Conservation (phyloP, 2,113 vertebrate genomes). For the Sinocyclocheilus anshuiensis region DNA sequence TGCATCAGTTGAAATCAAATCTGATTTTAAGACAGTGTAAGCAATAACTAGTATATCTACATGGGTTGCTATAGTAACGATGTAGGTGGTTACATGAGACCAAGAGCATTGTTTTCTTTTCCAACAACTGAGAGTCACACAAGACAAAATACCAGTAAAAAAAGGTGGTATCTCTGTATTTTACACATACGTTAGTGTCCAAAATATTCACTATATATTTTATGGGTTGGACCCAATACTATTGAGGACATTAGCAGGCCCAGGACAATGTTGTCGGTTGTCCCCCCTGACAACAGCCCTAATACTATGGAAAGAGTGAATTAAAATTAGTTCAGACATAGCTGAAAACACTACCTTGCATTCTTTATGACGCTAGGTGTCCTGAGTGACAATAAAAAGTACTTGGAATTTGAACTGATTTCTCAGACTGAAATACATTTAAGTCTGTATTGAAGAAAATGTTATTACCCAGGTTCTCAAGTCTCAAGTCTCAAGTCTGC, state of each 20-base stretch:
- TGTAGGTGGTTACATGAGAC: not conserved
- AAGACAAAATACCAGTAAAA: not conserved
- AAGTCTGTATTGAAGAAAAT: not conserved
- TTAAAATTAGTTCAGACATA: not conserved
- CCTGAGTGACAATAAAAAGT: not conserved
- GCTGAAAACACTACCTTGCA: not conserved
- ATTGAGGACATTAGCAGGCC: not conserved
- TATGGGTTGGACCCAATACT: not conserved
- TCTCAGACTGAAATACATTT: not conserved
- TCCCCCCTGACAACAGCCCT: not conserved
- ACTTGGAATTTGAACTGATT: not conserved
- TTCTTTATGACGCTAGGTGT: not conserved
- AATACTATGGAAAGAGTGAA: not conserved
- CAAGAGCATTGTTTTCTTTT: not conserved
- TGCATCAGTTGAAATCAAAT: not conserved
- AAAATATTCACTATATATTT: not conserved
- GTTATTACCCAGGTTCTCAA: not conserved
- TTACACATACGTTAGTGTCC: not conserved
- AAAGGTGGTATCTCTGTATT: not conserved
- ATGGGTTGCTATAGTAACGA: slow-evolving; percentile 12
- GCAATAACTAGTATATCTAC: not conserved
- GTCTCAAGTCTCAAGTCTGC: no score
- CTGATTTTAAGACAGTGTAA: not conserved
- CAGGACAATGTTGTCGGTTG: not conserved
- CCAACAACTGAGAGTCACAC: not conserved